These are phyloP conservation scores for Crossocerus cetratus DNA, from an alignment of 2,888 invertebrate species.

Conservation along the genomic window DNA sequence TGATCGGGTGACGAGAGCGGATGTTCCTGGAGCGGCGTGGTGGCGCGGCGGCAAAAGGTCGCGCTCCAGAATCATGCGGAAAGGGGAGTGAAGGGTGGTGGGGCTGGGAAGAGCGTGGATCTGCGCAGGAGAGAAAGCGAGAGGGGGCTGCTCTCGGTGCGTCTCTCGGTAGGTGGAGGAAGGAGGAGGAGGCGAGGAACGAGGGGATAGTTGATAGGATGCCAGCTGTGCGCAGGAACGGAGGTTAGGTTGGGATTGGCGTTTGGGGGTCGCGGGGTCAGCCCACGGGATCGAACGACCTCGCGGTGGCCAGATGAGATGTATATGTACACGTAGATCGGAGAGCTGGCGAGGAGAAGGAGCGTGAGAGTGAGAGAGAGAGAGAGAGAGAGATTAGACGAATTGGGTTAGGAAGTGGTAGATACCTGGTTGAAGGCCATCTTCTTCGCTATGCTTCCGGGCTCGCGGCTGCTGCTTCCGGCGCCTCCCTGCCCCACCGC, in stretches of 20 bases:
- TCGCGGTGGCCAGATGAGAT: conserved; percentile 22
- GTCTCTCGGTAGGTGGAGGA: neutral
- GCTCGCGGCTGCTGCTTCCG: conserved; percentile 72
- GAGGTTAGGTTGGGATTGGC: conserved; percentile 69
- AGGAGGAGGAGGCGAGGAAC: conserved; percentile 18
- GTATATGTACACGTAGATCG: conserved; percentile 3
- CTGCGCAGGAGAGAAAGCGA: neutral
- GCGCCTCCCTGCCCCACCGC: conserved; percentile 74
- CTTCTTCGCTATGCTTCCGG: conserved; percentile 75
- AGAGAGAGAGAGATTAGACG: neutral
- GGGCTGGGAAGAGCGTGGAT: conserved; percentile 5
- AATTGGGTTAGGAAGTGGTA: conserved; percentile 52
- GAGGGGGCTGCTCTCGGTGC: neutral
- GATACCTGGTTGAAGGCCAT: conserved; percentile 90
- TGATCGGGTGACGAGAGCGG: conserved; percentile 1
- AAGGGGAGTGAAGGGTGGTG: conserved; percentile 2
- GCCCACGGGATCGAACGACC: conserved; percentile 54
- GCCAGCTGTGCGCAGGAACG: conserved; percentile 70
- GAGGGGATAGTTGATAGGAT: conserved; percentile 64
- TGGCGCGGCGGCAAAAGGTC: conserved; percentile 11
- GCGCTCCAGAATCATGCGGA: conserved; percentile 13
- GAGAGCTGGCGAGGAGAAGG: neutral
- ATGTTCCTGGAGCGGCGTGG: conserved; percentile 5
- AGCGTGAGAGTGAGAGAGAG: too few species aligned
- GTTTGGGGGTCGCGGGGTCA: conserved; percentile 69